Evolutionary conservation across 1,140 invertebrate species (phyloP), one percentile per base, ranked within the genome.

Genomic region (Bombus vancouverensis): DNA sequence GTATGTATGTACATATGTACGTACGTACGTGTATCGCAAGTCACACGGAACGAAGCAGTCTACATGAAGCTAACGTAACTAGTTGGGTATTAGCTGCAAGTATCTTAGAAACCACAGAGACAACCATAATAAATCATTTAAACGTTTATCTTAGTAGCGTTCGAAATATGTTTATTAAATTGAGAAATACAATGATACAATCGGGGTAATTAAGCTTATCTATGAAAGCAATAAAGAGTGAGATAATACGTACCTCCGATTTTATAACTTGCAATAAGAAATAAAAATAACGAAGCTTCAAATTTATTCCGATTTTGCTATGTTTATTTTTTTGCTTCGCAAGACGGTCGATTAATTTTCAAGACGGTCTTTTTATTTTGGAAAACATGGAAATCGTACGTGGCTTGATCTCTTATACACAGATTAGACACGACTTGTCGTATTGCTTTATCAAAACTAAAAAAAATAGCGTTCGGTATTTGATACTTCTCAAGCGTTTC

Each of bases 101-200:
- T 32, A 32, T 6, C 44, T 42, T 2, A 32, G 37, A 78, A 78
- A 78, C 59, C 28, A 75, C 73, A 65, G 75, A 78, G 57, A 78
- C 75, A 78, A 78, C 75, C 22, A 12, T 57, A 25, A 32, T 34
- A 25, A 37, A 68, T 37, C 66, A 8, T 15, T 65, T 32, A 6
- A 32, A 66, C 2, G 0, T 2, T 66, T 13, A 5, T 22, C 18
- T 53, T 53, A 5, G 6, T 8, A 22, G 0, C 47, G 47, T 53
- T 53, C 18, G 47, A 53, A 22, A 53, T 18, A 8, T 22, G 8
- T 53, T 53, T 53, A 53, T 53, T 53, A 53, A 53, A 53, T 53
- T 6, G 47, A 53, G 5, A 22, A 22, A 53, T 6, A 22, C 18
- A 2, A 47, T 1, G 47, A 53, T 53, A 22, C 47, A 2, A 53